Evolutionary conservation across 64 coral and sea anemone genomes (phyloP), one percentile per base, ranked within the genome.

Genomic region (Acropora yongei): DNA sequence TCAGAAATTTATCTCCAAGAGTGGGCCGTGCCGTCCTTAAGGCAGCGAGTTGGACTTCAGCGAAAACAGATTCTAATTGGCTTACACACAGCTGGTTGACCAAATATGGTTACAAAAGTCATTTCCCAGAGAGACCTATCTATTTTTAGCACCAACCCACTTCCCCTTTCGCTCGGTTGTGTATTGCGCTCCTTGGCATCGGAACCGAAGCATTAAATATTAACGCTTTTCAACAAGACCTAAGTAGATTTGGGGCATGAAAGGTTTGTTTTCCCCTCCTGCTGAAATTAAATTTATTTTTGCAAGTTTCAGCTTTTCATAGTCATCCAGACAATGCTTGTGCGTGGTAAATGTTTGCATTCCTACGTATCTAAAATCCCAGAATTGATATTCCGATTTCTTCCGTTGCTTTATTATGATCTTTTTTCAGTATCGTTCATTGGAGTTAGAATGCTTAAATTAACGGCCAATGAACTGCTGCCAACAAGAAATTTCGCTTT

Each of bases 1-100:
- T 18, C 63, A n/a, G 8, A 6, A 55, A 7, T 1, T 55, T 55
- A 7, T 30, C 30, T 55, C 51, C 51, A 14, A 67, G 63, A 19
- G 80, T 67, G 80, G 80, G 80, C 80, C 80, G 80, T 84, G 80
- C 80, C 80, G 60, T 9, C 41, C 17, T 66, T 47, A 45, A 67
- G 57, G 47, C 4, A 8, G 41, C 13, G 6, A 68, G 42, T 84
- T 68, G 58, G 41, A 41, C 57, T 69, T 84, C 41, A 14, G 47
- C 47, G 43, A 68, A 18, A 84, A 68, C 41, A 30, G 7, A 6
- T 42, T 84, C 58, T 41, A n/a, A 84, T 84, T 84, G 80, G 80
- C 18, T 14, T 18, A 67, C 11, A 84, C 17, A 6, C 55, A 18
- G 1, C 16, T 69, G 57, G 10, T 42, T 67, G 44, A 84, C 80